A percentile compares a stretch with the other conserved stretches of the same genome.
phyloP scores from a whole-genome alignment of 2,888 invertebrate genomes.

The Dusona sp. region DNA sequence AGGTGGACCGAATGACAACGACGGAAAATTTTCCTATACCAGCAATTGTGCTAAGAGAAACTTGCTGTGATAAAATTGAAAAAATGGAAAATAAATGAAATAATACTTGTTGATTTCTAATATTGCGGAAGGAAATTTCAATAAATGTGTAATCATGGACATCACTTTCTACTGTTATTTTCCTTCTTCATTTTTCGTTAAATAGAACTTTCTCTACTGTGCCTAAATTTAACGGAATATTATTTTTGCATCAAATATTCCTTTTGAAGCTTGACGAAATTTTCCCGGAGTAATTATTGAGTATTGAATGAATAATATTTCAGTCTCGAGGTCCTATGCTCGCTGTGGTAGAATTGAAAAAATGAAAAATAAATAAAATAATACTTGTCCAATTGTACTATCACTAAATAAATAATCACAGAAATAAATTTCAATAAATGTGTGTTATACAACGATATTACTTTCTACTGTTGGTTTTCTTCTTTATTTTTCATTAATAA shows the following conservation, averaged over 20 bases:
- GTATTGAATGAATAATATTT: neutral
- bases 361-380: no score
- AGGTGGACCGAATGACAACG: constrained; percentile 32
- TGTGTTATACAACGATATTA: no score
- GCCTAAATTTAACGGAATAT: neutral
- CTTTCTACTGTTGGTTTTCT: no score
- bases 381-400: no score
- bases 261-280: neutral
- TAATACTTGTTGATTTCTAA: no score
- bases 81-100: neutral
- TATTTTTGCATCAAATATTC: neutral
- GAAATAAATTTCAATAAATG: no score
- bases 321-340: neutral
- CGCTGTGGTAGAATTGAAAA: no score
- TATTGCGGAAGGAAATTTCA: no score
- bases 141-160: no score
- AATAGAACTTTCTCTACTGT: neutral
- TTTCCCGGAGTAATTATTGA: neutral
- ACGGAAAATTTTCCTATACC: constrained; percentile 12
- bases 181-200: neutral
- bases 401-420: no score
- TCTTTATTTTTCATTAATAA: no score
- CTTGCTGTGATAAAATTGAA: neutral
- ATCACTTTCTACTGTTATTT: neutral
- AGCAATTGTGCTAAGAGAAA: neutral